Base-by-base conservation (phyloP, 1,140 invertebrate species). In the Thalassaphorura encarpata region DNA sequence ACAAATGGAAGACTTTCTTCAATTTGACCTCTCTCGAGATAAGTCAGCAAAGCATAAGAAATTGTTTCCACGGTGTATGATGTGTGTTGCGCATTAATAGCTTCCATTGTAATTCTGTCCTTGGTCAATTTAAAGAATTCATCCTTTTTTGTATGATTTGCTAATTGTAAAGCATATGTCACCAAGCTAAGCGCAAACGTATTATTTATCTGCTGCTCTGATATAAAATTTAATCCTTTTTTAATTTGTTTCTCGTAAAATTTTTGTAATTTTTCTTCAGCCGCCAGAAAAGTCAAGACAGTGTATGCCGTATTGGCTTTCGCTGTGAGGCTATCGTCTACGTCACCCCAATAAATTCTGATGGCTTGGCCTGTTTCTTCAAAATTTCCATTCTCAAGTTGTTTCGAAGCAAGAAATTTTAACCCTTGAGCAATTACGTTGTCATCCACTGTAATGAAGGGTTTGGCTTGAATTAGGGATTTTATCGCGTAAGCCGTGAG, bases 51-150 rank as follows among this genome's bases (percentile, higher is more conserved):
- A 0, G 80, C 86, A 72, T 94, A 96, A 0, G 89, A 79, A 0
- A 89, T 88, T 72, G 89, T 89, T 69, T 89, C 84, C 16, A 93
- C 80, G 63, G 91, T 86, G 1, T 84, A 77, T 11, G 84, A 83
- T 39, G 82, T 78, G 1, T 24, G n/a, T 18, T 29, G 23, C 1
- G 16, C 21, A 11, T 19, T 6, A 24, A 18, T 29, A 28, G n/a
- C 33, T 15, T 29, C 27, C 5, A 3, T 31, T 3, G n/a, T 31
- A n/a, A 23, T 29, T 33, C n/a, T 4, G 3, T 50, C 18, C 18
- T 3, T 31, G 3, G 23, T n/a, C 16, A 50, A 6, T 50, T 50
- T 19, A 36, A 33, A 50, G 26, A 23, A 48, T 24, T 48, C 21
- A 21, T 48, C 46, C 15, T 19, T 48, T 24, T 21, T 23, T 18